These are phyloP conservation scores for Macrophya alboannulata DNA, from an alignment of 2,888 invertebrate genomes.

Conservation along the genomic window DNA sequence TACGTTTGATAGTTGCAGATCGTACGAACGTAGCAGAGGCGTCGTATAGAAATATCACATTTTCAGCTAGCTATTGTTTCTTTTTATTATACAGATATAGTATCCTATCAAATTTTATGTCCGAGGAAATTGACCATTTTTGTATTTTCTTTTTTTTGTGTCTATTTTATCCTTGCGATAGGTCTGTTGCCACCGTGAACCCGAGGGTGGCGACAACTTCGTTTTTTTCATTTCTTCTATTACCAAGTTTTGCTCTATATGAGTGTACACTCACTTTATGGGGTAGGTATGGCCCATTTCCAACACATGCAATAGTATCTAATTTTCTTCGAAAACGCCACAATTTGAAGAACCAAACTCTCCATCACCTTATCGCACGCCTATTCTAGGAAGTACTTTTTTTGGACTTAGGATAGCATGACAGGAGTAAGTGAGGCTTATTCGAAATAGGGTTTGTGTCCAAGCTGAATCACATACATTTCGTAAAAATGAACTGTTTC, in stretches of 20 bases:
- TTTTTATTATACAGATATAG: constrained; percentile 32
- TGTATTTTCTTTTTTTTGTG: not conserved
- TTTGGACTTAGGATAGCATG: too few relatives aligned
- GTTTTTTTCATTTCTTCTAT: not conserved
- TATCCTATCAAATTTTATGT: constrained; percentile 17
- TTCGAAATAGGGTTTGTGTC: not conserved
- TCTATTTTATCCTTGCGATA: not conserved
- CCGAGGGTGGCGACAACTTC: not conserved
- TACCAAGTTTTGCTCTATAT: not conserved
- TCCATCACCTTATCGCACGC: too few relatives aligned
- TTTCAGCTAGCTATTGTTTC: not conserved
- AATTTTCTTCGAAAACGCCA: not conserved
- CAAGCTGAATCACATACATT: not conserved
- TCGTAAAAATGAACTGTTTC: not conserved
- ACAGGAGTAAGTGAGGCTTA: not conserved
- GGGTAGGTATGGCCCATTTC: not conserved
- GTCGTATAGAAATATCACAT: constrained; percentile 22
- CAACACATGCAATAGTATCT: not conserved
- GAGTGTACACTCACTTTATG: not conserved
- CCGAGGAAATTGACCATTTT: constrained; percentile 19
- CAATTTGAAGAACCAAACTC: not conserved
- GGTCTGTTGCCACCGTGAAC: constrained; percentile 14
- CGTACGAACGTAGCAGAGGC: not conserved
- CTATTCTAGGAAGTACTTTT: too few relatives aligned
- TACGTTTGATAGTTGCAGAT: not conserved